Conservation (phyloP, 2,888 invertebrate genomes). For the Dione juno region DNA sequence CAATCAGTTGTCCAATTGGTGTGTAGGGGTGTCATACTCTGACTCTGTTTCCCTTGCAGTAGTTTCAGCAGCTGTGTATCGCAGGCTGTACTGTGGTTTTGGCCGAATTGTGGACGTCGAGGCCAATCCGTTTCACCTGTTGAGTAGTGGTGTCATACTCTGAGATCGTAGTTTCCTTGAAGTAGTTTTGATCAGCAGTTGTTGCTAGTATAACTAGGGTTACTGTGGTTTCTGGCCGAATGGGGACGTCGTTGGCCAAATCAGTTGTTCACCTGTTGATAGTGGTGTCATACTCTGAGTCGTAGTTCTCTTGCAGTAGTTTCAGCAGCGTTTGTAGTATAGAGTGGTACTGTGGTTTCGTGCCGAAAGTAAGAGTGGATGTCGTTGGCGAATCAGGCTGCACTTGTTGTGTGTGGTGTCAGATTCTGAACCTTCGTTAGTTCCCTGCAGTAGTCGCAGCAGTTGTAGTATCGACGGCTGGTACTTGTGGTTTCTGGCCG, state of each 20-base stretch:
- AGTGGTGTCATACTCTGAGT: background rate
- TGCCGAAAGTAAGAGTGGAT: background rate
- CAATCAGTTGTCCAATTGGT: background rate
- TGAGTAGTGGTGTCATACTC: slow-evolving; percentile 6
- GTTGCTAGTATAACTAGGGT: too few relatives aligned
- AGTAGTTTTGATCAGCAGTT: background rate
- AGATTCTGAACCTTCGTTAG: background rate
- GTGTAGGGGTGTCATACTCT: background rate
- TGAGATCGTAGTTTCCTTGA: background rate
- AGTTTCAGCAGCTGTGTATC: background rate
- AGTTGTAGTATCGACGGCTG: background rate
- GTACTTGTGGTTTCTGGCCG: background rate
- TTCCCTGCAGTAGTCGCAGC: background rate
- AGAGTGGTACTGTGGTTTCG: background rate
- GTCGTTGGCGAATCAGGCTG: background rate
- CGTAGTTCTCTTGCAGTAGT: background rate
- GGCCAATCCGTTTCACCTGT: background rate
- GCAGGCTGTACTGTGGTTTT: background rate
- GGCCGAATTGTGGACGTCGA: background rate
- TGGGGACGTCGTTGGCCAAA: accelerated
- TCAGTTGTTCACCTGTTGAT: background rate
- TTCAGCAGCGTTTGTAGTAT: background rate
- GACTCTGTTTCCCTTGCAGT: slow-evolving; percentile 1
- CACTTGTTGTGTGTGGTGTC: background rate
- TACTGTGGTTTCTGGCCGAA: background rate